Evolutionary conservation across 2,797 vertebrate genomes (phyloP).

Genomic region (Paratrypauchen microcephalus): DNA sequence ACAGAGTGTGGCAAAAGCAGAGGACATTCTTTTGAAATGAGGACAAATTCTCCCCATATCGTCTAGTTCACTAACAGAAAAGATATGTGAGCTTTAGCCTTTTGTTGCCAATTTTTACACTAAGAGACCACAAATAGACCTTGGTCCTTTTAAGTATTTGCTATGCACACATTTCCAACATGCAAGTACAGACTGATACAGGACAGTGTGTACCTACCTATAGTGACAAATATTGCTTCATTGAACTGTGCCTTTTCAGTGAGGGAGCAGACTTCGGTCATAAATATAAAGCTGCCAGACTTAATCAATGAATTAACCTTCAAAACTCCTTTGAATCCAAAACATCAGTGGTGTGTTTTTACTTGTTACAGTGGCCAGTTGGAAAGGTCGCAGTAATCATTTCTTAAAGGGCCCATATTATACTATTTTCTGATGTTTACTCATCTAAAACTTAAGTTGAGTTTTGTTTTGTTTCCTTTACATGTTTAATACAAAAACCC

Average conservation of each 20-base stretch:
- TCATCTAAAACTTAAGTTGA: too few species aligned
- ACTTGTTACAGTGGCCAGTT: too few species aligned
- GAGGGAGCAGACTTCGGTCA: not conserved
- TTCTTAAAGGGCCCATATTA: too few species aligned
- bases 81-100: conserved; percentile 50
- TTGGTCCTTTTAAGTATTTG: conserved; percentile 35
- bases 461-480: too few species aligned
- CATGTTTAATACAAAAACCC: too few species aligned
- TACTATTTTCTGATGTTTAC: too few species aligned
- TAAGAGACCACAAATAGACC: conserved; percentile 22
- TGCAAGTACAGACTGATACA: not conserved
- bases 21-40: conserved; percentile 61
- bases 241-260: not conserved
- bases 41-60: conserved; percentile 35
- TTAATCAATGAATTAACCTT: not conserved
- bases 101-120: conserved; percentile 32
- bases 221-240: not conserved
- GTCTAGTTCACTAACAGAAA: conserved; percentile 55
- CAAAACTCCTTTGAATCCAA: not conserved
- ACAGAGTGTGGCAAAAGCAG: conserved; percentile 54
- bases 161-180: conserved; percentile 33
- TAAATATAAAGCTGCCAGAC: not conserved
- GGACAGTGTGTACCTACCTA: not conserved
- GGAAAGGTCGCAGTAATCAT: too few species aligned
- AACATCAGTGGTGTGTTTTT: not conserved